Conservation (phyloP, 2,113 vertebrate species). For the Callithrix jacchus region DNA sequence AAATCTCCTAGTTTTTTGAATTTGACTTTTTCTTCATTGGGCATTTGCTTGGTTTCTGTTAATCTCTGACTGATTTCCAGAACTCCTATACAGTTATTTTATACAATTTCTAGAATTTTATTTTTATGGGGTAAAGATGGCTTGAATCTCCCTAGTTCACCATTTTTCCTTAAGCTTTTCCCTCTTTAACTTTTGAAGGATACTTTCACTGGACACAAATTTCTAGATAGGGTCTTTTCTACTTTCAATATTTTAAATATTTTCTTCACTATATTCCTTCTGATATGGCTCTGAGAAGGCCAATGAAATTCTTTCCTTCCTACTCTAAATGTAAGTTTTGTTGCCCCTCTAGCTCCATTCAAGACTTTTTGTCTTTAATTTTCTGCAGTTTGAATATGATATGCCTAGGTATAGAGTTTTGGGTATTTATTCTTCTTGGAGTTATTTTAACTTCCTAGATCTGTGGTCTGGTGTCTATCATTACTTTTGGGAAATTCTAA, state of each 20-base stretch:
- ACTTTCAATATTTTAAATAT: neutral
- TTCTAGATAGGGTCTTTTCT: neutral
- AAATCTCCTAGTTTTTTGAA: neutral
- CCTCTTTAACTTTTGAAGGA: neutral
- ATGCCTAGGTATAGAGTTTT: neutral
- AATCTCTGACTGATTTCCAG: neutral
- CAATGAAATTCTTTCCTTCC: neutral
- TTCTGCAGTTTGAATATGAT: neutral
- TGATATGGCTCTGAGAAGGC: neutral
- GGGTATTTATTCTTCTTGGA: neutral
- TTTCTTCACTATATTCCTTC: neutral
- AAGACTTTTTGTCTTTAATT: neutral
- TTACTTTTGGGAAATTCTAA: neutral
- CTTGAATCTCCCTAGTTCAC: neutral
- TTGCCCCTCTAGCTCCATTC: neutral
- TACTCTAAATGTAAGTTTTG: neutral
- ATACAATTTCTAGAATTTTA: neutral
- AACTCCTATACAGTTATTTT: neutral
- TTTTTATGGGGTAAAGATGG: neutral
- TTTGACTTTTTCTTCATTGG: neutral
- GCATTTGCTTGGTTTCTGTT: neutral
- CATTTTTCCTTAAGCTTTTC: neutral
- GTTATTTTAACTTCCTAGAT: neutral
- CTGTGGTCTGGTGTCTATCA: neutral
- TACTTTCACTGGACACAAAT: neutral